Base-by-base conservation (phyloP, 2,888 invertebrate genomes). In the Hirtodrosophila confusa region DNA sequence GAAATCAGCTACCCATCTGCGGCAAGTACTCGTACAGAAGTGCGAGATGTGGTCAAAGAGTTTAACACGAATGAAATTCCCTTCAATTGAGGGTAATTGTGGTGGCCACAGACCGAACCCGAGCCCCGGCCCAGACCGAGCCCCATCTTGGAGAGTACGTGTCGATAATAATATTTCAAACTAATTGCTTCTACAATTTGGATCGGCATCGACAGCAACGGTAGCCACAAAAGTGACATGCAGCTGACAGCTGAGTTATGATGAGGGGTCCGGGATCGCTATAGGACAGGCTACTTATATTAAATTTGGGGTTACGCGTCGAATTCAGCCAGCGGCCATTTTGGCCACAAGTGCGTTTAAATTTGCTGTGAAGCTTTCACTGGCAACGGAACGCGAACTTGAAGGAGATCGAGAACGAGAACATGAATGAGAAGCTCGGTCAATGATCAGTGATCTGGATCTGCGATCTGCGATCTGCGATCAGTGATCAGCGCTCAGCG, bases 151-250 rank as follows among this genome's bases (percentile, higher is more conserved):
- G 1, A 44, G 57, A 86, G 82, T 85, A 84, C 84, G 84, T 85
- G 84, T 87, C 87, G 88, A 87, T 87, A 85, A 85, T 85, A 85
- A 85, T 85, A 88, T 85, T 85, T 85, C 78, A 78, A 73, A 45
- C 78, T 86, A 80, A 88, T 88, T 86, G 88, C 84, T 47, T 75
- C 72, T 78, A 83, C 82, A 85, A 85, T 85, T 85, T 85, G 69
- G 80, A 79, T 69, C 78, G 67, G 66, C 69, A 64, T 70, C 65
- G 63, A 73, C 71, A 72, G 69, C 79, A 76, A 68, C 89, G 80
- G 89, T 86, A 89, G 89, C 89, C 89, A 71, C 89, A 89, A 53
- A 88, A 88, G 89, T 89, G 88, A 86, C 89, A 88, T 78, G 82
- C 86, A 73, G 86, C 84, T 89, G 89, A 89, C 88, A 89, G 85